A percentile compares a stretch with the other conserved stretches of the same genome.
Conservation (phyloP, 92 coral and sea anemone genomes). For the Anthopleura xanthogrammica region DNA sequence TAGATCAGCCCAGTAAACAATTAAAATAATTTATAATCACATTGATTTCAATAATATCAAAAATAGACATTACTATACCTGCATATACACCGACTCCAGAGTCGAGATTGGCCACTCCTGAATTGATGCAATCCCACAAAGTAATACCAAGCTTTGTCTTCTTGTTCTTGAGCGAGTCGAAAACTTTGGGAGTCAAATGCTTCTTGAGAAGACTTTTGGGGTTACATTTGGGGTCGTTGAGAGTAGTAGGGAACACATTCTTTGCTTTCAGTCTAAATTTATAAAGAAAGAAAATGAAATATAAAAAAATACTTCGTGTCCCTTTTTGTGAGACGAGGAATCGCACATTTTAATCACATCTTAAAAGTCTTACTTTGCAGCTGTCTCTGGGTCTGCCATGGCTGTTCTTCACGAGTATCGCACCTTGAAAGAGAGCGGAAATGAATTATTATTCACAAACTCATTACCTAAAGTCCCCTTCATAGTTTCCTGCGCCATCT, state of each 20-base stretch:
- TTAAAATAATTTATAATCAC: too few species aligned
- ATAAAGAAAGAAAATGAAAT: too few species aligned
- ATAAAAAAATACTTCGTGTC: too few species aligned
- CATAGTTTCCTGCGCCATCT: too few species aligned
- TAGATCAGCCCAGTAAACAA: too few species aligned
- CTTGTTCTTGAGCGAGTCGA: constrained; percentile 55
- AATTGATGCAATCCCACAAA: constrained; percentile 59
- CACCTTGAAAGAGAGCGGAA: background rate
- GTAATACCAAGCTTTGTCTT: constrained; percentile 71
- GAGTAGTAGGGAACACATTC: constrained; percentile 45
- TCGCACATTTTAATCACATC: too few species aligned
- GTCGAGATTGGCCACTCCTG: constrained; percentile 65
- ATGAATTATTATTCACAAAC: too few species aligned
- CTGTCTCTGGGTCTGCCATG: constrained; percentile 38
- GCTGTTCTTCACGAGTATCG: background rate
- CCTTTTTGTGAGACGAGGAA: too few species aligned
- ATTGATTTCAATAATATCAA: background rate
- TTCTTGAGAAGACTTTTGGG: constrained; percentile 76
- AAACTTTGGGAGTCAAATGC: constrained; percentile 56
- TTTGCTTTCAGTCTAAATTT: constrained; percentile 17
- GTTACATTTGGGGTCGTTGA: constrained; percentile 63
- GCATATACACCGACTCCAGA: constrained; percentile 74
- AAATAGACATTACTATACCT: constrained; percentile 16
- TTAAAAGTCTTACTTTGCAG: constrained; percentile 25
- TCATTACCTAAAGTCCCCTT: too few species aligned